phyloP scores from a whole-genome alignment of 1,140 invertebrate genomes.

The Drosophila paulistorum region DNA sequence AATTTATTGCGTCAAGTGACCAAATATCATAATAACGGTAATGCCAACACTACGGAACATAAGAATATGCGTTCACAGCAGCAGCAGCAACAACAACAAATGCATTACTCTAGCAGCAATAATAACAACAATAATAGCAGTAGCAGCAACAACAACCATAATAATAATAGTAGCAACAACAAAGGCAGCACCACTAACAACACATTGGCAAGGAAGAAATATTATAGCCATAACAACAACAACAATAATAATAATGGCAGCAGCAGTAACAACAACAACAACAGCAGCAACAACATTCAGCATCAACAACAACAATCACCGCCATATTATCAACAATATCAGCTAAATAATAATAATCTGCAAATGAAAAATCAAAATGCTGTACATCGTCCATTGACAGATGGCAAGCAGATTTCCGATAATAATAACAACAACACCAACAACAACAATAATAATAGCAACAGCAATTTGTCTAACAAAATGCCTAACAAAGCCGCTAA shows the following conservation, averaged over 20 bases:
- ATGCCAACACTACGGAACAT: slow-evolving; percentile 2
- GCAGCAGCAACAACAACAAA: slow-evolving; percentile 22
- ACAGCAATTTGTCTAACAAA: slow-evolving; percentile 26
- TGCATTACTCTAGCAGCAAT: slow-evolving; percentile 19
- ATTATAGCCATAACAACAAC: slow-evolving; percentile 40
- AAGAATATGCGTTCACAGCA: slow-evolving; percentile 39
- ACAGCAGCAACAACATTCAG: slow-evolving; percentile 28
- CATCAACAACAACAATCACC: slow-evolving; percentile 45
- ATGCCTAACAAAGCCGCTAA: slow-evolving; percentile 30
- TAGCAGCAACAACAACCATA: slow-evolving; percentile 37
- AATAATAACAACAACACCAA: slow-evolving; percentile 47
- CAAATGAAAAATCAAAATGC: slow-evolving; percentile 64
- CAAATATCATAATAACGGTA: slow-evolving; percentile 38
- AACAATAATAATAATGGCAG: slow-evolving; percentile 15
- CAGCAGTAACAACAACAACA: slow-evolving; percentile 36
- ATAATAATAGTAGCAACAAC: slow-evolving; percentile 44
- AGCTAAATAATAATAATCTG: slow-evolving; percentile 52
- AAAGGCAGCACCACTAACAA: slow-evolving; percentile 41
- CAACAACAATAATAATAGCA: slow-evolving; percentile 10
- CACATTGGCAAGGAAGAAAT: slow-evolving; percentile 56
- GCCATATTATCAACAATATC: slow-evolving; percentile 24
- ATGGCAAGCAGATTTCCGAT: slow-evolving; percentile 37
- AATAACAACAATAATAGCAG: slow-evolving; percentile 39
- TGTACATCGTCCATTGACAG: slow-evolving; percentile 26
- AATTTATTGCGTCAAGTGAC: slow-evolving; percentile 55